A percentile compares a stretch with the other conserved stretches of the same genome.
Conservation (phyloP, 2,797 vertebrate genomes). For the Diplodus puntazzo region DNA sequence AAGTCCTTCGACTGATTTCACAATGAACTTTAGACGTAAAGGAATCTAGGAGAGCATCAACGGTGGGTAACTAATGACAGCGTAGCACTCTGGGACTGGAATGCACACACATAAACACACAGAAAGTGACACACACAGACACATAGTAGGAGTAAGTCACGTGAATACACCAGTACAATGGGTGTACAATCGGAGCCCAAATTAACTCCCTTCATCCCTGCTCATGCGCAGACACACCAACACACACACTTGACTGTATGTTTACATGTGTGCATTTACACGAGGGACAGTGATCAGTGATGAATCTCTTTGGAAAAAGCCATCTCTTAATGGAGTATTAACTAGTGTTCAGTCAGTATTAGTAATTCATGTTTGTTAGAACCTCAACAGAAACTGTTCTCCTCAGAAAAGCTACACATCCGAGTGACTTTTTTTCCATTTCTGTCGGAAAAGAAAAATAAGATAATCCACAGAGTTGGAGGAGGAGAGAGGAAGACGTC, state of each 20-base stretch:
- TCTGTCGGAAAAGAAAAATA: constrained; percentile 85
- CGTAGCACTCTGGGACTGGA: constrained; percentile 84
- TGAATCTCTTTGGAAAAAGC: constrained; percentile 88
- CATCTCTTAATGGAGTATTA: constrained; percentile 87
- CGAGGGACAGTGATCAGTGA: constrained; percentile 78
- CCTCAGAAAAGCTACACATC: constrained; percentile 79
- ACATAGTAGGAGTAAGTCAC: constrained; percentile 35
- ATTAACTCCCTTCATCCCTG: constrained; percentile 35
- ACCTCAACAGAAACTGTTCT: constrained; percentile 83
- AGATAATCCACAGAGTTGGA: constrained; percentile 68
- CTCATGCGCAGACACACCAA: constrained; percentile 17
- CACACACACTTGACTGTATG: constrained; percentile 54
- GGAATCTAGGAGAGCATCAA: constrained; percentile 68
- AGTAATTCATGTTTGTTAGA: constrained; percentile 83
- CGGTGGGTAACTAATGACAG: constrained; percentile 71
- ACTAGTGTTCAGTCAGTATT: constrained; percentile 85
- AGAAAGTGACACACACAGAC: constrained; percentile 43
- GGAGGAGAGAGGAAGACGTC: constrained; percentile 49
- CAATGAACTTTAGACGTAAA: constrained; percentile 65
- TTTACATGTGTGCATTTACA: constrained; percentile 81
- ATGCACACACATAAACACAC: constrained; percentile 81
- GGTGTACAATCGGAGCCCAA: constrained; percentile 43
- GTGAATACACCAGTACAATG: constrained; percentile 46
- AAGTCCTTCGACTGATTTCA: constrained; percentile 73
- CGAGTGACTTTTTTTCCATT: constrained; percentile 84